Percentiles rank a stretch among this genome's conserved stretches.
These are phyloP conservation scores for Oryzaephilus surinamensis DNA, from an alignment of 1,140 invertebrate genomes.

Conservation along the genomic window DNA sequence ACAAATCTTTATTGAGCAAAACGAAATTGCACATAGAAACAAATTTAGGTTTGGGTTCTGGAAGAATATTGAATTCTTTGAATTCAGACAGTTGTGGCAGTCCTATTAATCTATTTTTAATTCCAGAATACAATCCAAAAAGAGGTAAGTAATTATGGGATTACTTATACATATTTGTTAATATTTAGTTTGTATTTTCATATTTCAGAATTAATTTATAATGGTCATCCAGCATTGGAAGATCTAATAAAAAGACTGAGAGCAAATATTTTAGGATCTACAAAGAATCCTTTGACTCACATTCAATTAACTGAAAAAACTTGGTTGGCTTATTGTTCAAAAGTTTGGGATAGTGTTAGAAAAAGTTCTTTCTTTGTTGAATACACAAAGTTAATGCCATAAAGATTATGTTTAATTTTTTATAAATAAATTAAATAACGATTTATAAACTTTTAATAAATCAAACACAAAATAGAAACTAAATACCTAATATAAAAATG, in stretches of 20 bases:
- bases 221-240: constrained; percentile 56
- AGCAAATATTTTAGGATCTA: constrained; percentile 56
- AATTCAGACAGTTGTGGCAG: constrained; percentile 42
- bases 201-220: constrained; percentile 37
- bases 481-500: too few relatives aligned
- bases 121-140: constrained; percentile 51
- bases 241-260: constrained; percentile 53
- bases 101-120: constrained; percentile 60
- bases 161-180: constrained; percentile 2
- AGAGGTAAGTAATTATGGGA: constrained; percentile 39
- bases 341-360: constrained; percentile 72
- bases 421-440: too few relatives aligned
- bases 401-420: constrained; percentile 5
- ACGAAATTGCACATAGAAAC: constrained; percentile 61
- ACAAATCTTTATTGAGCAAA: constrained; percentile 51
- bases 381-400: constrained; percentile 64
- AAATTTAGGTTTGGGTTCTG: constrained; percentile 52
- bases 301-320: constrained; percentile 56
- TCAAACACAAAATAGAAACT: too few relatives aligned
- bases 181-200: not conserved
- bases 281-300: constrained; percentile 53
- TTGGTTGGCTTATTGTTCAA: constrained; percentile 69
- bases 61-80: constrained; percentile 43
- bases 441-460: too few relatives aligned
- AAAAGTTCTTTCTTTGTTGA: constrained; percentile 75